Evolutionary conservation across 2,113 vertebrate genomes (phyloP).

Genomic region (Lophotis ruficrista): DNA sequence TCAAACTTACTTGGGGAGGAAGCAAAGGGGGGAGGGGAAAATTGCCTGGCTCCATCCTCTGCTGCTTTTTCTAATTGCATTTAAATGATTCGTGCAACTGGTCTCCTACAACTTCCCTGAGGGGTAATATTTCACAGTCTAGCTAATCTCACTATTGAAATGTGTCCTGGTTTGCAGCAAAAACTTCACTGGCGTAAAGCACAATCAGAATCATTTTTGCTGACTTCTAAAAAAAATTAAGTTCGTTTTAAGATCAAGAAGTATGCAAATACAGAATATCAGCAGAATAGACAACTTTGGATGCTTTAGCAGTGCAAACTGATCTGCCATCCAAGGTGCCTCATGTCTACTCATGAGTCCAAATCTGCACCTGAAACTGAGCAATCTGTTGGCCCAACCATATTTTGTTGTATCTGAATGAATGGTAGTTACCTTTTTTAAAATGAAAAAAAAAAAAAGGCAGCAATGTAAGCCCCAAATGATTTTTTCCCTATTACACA

Average conservation of each 20-base stretch:
- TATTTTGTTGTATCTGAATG: not conserved
- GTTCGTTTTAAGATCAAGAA: not conserved
- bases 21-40: not conserved
- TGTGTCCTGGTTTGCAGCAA: constrained; percentile 28
- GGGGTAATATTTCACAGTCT: constrained; percentile 64
- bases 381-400: not conserved
- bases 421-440: not conserved
- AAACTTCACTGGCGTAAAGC: not conserved
- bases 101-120: constrained; percentile 46
- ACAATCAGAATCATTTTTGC: not conserved
- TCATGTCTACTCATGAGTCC: not conserved
- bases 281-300: not conserved
- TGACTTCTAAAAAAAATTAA: not conserved
- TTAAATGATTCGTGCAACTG: constrained; percentile 65
- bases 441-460: not conserved
- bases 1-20: not conserved
- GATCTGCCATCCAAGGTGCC: not conserved
- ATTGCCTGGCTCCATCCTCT: constrained; percentile 63
- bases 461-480: not conserved
- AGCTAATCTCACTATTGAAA: constrained; percentile 39
- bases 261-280: not conserved
- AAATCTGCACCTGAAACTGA: not conserved
- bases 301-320: not conserved
- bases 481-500: not conserved
- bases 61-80: constrained; percentile 66